Percentiles rank a stretch among this genome's conserved stretches.
phyloP scores from a whole-genome alignment of 1,140 invertebrate species.

The Drosophila melanica region DNA sequence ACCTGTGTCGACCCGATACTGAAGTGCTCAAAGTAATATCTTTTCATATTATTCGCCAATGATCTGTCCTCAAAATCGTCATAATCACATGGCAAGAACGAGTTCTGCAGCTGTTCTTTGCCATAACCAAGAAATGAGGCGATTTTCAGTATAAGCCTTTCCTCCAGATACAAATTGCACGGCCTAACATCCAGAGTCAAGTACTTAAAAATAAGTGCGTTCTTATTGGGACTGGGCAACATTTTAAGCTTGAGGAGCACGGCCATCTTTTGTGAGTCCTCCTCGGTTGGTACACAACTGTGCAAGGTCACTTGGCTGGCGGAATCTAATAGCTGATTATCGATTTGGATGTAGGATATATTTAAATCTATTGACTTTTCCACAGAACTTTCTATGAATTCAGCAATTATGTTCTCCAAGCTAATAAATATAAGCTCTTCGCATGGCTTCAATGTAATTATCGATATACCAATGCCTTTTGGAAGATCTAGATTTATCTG shows the following conservation, averaged over 20 bases:
- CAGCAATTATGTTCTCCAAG: conserved; percentile 89
- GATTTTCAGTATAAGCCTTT: conserved; percentile 92
- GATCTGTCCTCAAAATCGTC: conserved; percentile 89
- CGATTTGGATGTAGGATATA: conserved; percentile 92
- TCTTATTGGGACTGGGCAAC: conserved; percentile 88
- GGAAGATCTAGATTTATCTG: conserved; percentile 73
- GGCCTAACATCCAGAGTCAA: conserved; percentile 93
- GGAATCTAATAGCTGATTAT: conserved; percentile 96
- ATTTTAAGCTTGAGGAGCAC: conserved; percentile 88
- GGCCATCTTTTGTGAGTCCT: conserved; percentile 85
- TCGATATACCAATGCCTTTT: conserved; percentile 91
- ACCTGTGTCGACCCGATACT: conserved; percentile 90
- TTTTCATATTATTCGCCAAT: conserved; percentile 90
- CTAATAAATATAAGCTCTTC: conserved; percentile 95
- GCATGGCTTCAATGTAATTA: conserved; percentile 90
- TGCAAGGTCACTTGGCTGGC: conserved; percentile 93
- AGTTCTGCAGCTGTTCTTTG: conserved; percentile 74
- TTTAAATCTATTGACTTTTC: conserved; percentile 89
- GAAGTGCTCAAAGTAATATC: conserved; percentile 96
- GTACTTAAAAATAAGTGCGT: conserved; percentile 92
- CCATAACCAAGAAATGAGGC: conserved; percentile 88
- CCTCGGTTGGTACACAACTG: conserved; percentile 85
- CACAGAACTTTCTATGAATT: conserved; percentile 86
- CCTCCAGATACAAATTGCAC: conserved; percentile 93
- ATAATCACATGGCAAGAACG: conserved; percentile 58